Percentiles rank a stretch among this genome's conserved stretches.
phyloP scores from a whole-genome alignment of 2,113 vertebrate species.

The Tragelaphus buxtoni region DNA sequence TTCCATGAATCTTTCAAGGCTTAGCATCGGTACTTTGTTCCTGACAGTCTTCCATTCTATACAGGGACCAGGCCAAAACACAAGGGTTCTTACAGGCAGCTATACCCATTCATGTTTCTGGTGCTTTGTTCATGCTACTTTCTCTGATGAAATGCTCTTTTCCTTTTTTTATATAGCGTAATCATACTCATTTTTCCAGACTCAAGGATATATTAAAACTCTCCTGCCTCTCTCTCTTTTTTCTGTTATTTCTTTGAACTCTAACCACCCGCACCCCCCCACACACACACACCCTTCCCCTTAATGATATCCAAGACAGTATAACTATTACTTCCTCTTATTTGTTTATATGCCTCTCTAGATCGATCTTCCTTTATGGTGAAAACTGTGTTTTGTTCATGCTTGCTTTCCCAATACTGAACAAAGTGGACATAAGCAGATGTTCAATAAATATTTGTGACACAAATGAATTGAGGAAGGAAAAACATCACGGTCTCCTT shows the following conservation, averaged over 20 bases:
- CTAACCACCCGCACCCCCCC: neutral
- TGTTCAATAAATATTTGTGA: neutral
- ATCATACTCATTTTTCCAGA: neutral
- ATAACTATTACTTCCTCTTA: neutral
- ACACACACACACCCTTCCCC: neutral
- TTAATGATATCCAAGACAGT: neutral
- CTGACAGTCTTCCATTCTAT: neutral
- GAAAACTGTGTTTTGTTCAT: neutral
- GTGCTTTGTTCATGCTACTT: neutral
- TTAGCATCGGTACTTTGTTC: too few relatives aligned
- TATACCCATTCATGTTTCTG: neutral
- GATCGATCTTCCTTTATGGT: neutral
- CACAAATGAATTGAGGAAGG: neutral
- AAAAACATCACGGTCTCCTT: neutral
- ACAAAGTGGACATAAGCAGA: neutral
- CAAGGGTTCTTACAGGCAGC: neutral
- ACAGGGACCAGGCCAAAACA: neutral
- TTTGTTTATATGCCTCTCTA: neutral
- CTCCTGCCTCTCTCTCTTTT: neutral
- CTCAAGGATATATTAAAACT: neutral
- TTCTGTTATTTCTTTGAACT: neutral
- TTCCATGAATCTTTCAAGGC: neutral
- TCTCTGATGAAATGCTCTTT: neutral
- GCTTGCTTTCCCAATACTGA: neutral
- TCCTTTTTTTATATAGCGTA: neutral